Evolutionary conservation across 2,797 vertebrate species (phyloP).

Genomic region (Rhinatrema bivittatum): DNA sequence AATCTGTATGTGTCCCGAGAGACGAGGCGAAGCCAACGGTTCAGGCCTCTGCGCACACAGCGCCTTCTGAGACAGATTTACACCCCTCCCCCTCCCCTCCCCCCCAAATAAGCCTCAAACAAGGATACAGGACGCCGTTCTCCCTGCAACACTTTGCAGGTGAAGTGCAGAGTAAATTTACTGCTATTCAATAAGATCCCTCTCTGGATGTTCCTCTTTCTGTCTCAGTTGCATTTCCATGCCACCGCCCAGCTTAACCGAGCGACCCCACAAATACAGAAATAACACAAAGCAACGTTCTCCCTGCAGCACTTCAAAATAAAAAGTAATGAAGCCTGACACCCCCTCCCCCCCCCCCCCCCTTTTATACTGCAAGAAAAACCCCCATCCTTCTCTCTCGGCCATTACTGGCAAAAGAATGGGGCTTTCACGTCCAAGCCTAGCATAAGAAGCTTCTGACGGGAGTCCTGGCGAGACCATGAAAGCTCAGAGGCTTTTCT

Average conservation of each 20-base stretch:
- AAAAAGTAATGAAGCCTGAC: slow-evolving; percentile 21
- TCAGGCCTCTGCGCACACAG: too few relatives aligned
- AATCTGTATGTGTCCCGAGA: too few relatives aligned
- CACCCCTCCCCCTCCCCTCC: too few relatives aligned
- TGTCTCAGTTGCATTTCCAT: slow-evolving; percentile 55
- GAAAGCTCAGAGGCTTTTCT: slow-evolving; percentile 8
- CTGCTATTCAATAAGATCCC: slow-evolving; percentile 37
- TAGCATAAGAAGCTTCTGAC: too few relatives aligned
- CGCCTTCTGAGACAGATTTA: too few relatives aligned
- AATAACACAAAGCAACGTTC: slow-evolving; percentile 50
- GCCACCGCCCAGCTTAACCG: slow-evolving; percentile 72
- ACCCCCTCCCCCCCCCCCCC: not conserved
- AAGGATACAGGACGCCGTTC: too few relatives aligned
- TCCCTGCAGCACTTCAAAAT: slow-evolving; percentile 22
- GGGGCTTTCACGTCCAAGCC: too few relatives aligned
- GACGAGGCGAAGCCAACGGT: too few relatives aligned
- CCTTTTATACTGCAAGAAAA: not conserved
- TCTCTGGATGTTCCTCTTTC: slow-evolving; percentile 35
- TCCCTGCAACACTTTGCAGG: slow-evolving; percentile 20
- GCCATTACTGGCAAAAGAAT: too few relatives aligned
- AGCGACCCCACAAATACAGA: slow-evolving; percentile 54
- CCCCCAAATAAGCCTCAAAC: too few relatives aligned
- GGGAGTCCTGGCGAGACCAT: slow-evolving; percentile 21
- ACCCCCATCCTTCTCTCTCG: too few relatives aligned
- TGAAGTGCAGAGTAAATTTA: slow-evolving; percentile 41